A percentile compares a stretch with the other conserved stretches of the same genome.
phyloP scores from a whole-genome alignment of 1,140 invertebrate genomes.

The Pachypsylla venusta region DNA sequence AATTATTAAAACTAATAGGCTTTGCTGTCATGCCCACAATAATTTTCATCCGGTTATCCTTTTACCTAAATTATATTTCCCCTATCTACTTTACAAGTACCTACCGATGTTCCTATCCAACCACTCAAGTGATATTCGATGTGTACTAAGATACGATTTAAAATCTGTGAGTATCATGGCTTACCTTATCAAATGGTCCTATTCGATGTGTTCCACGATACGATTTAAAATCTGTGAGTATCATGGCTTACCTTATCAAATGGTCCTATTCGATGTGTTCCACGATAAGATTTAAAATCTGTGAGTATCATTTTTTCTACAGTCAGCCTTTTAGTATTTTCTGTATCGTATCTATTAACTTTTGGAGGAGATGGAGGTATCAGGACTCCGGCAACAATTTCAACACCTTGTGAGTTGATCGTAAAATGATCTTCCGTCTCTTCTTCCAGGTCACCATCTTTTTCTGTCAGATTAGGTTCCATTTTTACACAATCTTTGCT shows the following conservation, averaged over 20 bases:
- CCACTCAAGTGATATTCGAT: neutral
- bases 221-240: neutral
- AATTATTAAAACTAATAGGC: neutral
- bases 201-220: constrained; percentile 69
- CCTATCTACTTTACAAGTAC: neutral
- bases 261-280: constrained; percentile 57
- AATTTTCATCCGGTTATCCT: neutral
- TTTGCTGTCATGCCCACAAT: neutral
- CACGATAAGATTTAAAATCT: constrained; percentile 97
- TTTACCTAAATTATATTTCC: neutral
- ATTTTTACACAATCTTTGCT: too few relatives aligned
- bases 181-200: constrained; percentile 70
- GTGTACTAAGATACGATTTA: neutral
- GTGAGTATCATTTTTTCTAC: constrained; percentile 83
- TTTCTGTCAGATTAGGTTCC: too few relatives aligned
- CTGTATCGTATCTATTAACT: constrained; percentile 43
- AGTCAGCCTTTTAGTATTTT: constrained; percentile 59
- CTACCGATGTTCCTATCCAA: neutral
- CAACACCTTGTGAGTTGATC: too few relatives aligned
- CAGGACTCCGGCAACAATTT: constrained; percentile 69
- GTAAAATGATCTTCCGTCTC: too few relatives aligned
- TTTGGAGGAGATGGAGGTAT: constrained; percentile 59
- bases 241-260: constrained; percentile 55
- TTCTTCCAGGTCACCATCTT: too few relatives aligned
- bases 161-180: neutral